Evolutionary conservation across 2,113 vertebrate species (phyloP).

Genomic region (Raphicerus campestris): DNA sequence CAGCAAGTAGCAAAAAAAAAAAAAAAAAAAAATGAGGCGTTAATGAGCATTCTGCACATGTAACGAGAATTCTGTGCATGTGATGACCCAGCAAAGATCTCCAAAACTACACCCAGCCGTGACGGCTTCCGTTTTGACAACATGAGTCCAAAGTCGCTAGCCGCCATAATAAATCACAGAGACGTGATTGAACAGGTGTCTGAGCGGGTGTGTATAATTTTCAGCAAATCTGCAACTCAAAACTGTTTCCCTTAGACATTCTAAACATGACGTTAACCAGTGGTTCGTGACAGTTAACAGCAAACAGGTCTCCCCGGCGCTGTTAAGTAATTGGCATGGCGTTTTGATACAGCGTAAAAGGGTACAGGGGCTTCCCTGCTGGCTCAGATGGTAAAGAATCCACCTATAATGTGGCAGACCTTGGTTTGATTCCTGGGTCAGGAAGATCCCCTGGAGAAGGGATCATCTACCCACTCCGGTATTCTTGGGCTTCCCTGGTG

Average conservation of each 20-base stretch:
- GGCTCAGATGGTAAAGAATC: background rate
- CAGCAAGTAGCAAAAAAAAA: background rate
- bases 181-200: background rate
- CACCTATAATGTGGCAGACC: too few species aligned
- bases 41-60: background rate
- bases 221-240: background rate
- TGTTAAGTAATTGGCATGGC: background rate
- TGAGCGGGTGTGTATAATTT: background rate
- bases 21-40: background rate
- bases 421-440: background rate
- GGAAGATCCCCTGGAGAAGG: background rate
- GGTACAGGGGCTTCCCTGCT: background rate
- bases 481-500: background rate
- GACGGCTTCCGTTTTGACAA: background rate
- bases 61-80: background rate
- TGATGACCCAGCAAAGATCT: rapidly evolving
- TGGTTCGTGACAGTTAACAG: too few species aligned
- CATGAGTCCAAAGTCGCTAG: background rate
- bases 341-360: background rate
- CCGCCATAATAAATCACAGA: background rate
- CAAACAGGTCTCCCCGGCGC: background rate
- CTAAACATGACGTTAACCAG: background rate
- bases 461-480: background rate
- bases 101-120: background rate
- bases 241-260: background rate